Conservation (phyloP, 1,140 invertebrate genomes). For the Listronotus oregonensis region DNA sequence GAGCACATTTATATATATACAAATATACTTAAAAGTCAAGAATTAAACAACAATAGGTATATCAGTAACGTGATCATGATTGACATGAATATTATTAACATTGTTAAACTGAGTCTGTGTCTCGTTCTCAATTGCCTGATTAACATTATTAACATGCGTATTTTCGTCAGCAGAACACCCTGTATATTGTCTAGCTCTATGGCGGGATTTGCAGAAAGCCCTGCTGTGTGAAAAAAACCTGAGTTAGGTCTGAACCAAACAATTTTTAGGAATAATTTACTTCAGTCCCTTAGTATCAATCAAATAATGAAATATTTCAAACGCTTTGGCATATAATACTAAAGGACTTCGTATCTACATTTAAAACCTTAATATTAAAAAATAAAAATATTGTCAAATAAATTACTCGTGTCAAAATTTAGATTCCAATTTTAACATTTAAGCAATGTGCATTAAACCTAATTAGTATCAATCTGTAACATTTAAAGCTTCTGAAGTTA, state of each 20-base stretch:
- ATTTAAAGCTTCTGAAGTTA: too few species aligned
- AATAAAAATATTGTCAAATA: too few species aligned
- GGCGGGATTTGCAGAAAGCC: conserved; percentile 34
- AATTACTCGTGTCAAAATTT: too few species aligned
- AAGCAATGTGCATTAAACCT: too few species aligned
- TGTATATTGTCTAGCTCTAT: conserved; percentile 36
- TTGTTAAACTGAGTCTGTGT: conserved; percentile 27
- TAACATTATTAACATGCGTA: conserved; percentile 19
- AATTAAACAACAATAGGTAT: conserved; percentile 29
- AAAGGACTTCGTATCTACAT: too few species aligned
- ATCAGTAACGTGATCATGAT: conserved; percentile 24
- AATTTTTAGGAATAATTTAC: conserved; percentile 5
- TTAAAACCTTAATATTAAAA: too few species aligned
- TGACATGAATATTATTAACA: conserved; percentile 20
- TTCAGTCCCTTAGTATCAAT: conserved; percentile 18
- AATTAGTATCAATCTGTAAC: too few species aligned
- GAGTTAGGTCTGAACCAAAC: conserved; percentile 33
- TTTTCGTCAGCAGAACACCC: conserved; percentile 31
- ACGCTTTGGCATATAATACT: too few species aligned
- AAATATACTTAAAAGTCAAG: conserved; percentile 5
- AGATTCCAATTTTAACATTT: too few species aligned
- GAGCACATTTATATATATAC: conserved; percentile 2
- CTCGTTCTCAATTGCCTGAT: conserved; percentile 5
- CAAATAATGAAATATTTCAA: not conserved
- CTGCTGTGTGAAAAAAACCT: conserved; percentile 37